phyloP scores from a whole-genome alignment of 2,797 vertebrate genomes.

The Rachycentron canadum region DNA sequence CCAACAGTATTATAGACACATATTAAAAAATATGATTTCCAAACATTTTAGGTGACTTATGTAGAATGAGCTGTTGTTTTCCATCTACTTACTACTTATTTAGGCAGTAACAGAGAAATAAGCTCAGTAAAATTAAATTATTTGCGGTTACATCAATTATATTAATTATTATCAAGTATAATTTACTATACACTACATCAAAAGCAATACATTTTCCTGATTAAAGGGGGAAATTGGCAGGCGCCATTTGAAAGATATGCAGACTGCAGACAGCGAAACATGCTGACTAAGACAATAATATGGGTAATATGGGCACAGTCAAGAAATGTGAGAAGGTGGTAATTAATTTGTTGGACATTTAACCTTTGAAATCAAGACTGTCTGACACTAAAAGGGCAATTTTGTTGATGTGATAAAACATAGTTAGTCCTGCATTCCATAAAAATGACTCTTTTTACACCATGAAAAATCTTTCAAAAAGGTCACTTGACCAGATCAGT shows the following conservation, averaged over 20 bases:
- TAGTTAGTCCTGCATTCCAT: neutral
- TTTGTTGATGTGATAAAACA: slow-evolving; percentile 16
- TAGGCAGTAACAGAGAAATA: neutral
- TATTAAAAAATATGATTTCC: slow-evolving; percentile 20
- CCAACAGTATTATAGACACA: slow-evolving; percentile 9
- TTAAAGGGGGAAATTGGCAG: slow-evolving; percentile 31
- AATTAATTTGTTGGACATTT: slow-evolving; percentile 39
- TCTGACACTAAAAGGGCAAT: slow-evolving; percentile 36
- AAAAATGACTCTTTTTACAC: neutral
- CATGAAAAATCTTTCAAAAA: neutral
- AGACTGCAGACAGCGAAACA: slow-evolving; percentile 63
- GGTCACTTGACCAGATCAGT: neutral
- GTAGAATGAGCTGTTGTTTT: slow-evolving; percentile 32
- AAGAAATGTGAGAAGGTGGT: slow-evolving; percentile 12
- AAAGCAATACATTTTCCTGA: slow-evolving; percentile 16
- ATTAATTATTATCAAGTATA: too few relatives aligned
- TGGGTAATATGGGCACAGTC: slow-evolving; percentile 30
- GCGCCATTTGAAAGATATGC: slow-evolving; percentile 36
- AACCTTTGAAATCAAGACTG: slow-evolving; percentile 26
- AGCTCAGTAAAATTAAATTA: neutral
- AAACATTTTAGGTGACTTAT: neutral
- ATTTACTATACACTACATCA: neutral
- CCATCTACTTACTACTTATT: too few relatives aligned
- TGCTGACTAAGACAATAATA: slow-evolving; percentile 56
- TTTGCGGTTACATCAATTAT: slow-evolving; percentile 1